Conservation (phyloP, 2,113 vertebrate genomes). For the Lutjanus erythropterus region DNA sequence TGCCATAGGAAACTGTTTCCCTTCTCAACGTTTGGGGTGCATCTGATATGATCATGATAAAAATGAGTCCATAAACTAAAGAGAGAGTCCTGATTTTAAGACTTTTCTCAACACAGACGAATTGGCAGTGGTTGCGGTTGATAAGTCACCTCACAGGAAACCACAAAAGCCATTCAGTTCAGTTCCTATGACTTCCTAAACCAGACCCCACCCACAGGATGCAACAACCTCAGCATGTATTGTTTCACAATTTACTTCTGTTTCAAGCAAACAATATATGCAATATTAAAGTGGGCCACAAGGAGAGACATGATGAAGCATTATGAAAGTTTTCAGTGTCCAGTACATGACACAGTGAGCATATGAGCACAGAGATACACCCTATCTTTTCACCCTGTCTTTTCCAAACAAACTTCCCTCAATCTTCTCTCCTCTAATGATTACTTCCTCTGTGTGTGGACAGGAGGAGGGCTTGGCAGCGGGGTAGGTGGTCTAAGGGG, state of each 20-base stretch:
- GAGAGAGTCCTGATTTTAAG: slow-evolving; percentile 9
- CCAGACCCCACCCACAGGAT: slow-evolving; percentile 83
- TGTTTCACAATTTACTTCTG: slow-evolving; percentile 75
- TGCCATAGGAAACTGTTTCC: slow-evolving; percentile 1
- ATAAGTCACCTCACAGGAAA: slow-evolving; percentile 82
- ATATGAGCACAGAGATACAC: slow-evolving; percentile 35
- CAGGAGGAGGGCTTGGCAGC: slow-evolving; percentile 43
- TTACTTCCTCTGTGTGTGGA: slow-evolving; percentile 61
- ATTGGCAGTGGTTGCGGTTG: slow-evolving; percentile 58
- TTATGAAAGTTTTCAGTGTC: slow-evolving; percentile 10
- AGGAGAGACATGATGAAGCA: slow-evolving; percentile 2
- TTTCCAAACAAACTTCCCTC: slow-evolving; percentile 65
- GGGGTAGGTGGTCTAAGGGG: slow-evolving; percentile 76
- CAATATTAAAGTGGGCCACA: slow-evolving; percentile 15
- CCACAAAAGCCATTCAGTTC: slow-evolving; percentile 79
- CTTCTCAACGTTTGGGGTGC: background rate
- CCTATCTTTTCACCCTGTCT: slow-evolving; percentile 56
- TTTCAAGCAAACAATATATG: slow-evolving; percentile 51
- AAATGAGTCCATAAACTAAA: slow-evolving; percentile 5
- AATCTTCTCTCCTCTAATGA: slow-evolving; percentile 55
- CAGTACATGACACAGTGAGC: slow-evolving; percentile 2
- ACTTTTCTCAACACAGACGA: background rate
- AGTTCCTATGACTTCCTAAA: slow-evolving; percentile 82
- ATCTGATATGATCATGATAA: slow-evolving; percentile 3
- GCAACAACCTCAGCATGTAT: slow-evolving; percentile 71